Evolutionary conservation across 1,140 invertebrate genomes (phyloP), one percentile per base, ranked within the genome.

Genomic region (Drosophila funebris): DNA sequence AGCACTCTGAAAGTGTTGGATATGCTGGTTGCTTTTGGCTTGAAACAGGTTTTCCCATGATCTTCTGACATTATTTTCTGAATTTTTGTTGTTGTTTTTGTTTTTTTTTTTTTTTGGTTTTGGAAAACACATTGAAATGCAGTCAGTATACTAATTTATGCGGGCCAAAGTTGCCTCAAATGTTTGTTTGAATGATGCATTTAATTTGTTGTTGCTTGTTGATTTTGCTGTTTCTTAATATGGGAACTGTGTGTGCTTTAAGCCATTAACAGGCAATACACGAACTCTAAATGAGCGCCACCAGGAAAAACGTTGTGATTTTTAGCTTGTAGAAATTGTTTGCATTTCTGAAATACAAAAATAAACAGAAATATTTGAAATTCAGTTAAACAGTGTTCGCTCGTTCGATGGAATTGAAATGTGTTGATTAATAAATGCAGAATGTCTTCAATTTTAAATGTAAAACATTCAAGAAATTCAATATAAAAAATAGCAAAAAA

Each of bases 131-230:
- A 73, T 61, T 73, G 54, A 88, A 75, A 78, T 87, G 82, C 81
- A 87, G 54, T 63, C 44, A 7, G 62, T 69, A 58, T 82, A 87
- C 78, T 85, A 85, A 85, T 82, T 85, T 85, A 88, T 85, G 78
- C 82, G 82, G 82, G 82, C 78, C 44, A 66, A 81, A 50, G 54
- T 64, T 73, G 43, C 62, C 36, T 43, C 44, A 71, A 84, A 78
- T 84, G 76, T 80, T 77, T 56, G 60, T 57, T 61, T 58, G 81
- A 85, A 73, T 61, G 81, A 80, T 82, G 82, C 82, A 87, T 87
- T 85, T 85, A 72, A 82, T 78, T 80, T 81, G 33, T 52, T 58
- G 36, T 62, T 71, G 61, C 62, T 53, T 53, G 43, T 24, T 53
- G 33, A 67, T 60, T 60, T 70, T 33, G 60, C 13, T 48, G 44